Evolutionary conservation across 2,113 vertebrate species (phyloP).

Genomic region (Salminus brasiliensis): DNA sequence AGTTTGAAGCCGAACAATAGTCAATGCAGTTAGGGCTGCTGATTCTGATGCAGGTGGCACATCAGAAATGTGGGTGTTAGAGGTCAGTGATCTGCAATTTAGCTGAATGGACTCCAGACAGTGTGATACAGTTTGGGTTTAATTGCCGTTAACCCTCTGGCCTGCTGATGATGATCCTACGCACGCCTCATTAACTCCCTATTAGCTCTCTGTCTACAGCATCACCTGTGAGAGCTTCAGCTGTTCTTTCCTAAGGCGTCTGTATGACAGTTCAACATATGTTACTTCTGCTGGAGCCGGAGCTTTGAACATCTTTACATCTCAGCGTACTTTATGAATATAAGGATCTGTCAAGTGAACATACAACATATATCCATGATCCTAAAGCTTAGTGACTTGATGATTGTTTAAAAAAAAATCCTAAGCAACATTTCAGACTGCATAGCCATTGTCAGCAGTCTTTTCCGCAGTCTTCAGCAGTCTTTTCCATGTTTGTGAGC

Average conservation of each 20-base stretch:
- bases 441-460: too few species aligned
- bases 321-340: too few species aligned
- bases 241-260: constrained; percentile 13
- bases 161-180: constrained; percentile 29
- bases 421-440: too few species aligned
- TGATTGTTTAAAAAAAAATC: too few species aligned
- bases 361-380: too few species aligned
- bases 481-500: too few species aligned
- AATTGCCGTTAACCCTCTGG: constrained; percentile 40
- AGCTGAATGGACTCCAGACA: constrained; percentile 26
- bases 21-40: neutral
- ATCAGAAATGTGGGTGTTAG: constrained; percentile 13
- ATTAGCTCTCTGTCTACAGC: constrained; percentile 39
- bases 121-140: constrained; percentile 30
- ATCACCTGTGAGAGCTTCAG: constrained; percentile 39
- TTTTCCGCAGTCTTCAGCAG: too few species aligned
- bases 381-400: too few species aligned
- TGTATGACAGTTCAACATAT: constrained; percentile 6
- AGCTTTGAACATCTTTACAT: too few species aligned
- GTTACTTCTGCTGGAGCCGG: neutral
- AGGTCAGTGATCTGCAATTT: constrained; percentile 41
- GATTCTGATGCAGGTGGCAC: constrained; percentile 37
- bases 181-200: constrained; percentile 44
- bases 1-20: neutral
- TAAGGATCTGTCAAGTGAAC: too few species aligned